These are phyloP conservation scores for Cryptomyrus ogoouensis DNA, from an alignment of 2,113 vertebrate species.

Conservation along the genomic window DNA sequence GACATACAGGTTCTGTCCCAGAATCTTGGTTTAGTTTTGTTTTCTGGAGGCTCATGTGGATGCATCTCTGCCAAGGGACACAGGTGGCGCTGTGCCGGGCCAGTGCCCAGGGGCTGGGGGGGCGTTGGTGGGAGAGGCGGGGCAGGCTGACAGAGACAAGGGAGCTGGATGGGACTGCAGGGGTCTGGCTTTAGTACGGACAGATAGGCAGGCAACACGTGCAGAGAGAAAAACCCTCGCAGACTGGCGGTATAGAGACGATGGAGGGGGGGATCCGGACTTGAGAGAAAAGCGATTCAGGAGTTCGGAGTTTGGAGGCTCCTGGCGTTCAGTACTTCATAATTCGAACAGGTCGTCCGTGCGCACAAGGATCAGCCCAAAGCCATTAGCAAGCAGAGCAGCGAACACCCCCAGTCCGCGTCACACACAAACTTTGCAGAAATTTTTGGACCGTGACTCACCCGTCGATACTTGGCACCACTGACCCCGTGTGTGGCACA, in stretches of 20 bases:
- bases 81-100: conserved; percentile 36
- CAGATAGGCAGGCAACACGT: not conserved
- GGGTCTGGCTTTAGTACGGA: not conserved
- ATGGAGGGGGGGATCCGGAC: not conserved
- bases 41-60: not conserved
- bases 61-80: conserved; percentile 24
- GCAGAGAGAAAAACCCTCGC: not conserved
- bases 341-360: not conserved
- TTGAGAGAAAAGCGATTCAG: not conserved
- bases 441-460: not conserved
- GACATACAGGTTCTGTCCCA: not conserved
- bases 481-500: not conserved
- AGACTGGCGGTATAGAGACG: not conserved
- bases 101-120: conserved; percentile 22
- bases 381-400: not conserved
- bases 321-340: not conserved
- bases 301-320: not conserved
- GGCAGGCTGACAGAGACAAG: not conserved
- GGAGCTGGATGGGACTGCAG: not conserved
- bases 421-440: not conserved
- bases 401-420: not conserved
- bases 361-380: not conserved
- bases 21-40: not conserved
- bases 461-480: not conserved
- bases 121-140: not conserved